phyloP scores from a whole-genome alignment of 1,140 invertebrate genomes.

The Agrypnia vestita region DNA sequence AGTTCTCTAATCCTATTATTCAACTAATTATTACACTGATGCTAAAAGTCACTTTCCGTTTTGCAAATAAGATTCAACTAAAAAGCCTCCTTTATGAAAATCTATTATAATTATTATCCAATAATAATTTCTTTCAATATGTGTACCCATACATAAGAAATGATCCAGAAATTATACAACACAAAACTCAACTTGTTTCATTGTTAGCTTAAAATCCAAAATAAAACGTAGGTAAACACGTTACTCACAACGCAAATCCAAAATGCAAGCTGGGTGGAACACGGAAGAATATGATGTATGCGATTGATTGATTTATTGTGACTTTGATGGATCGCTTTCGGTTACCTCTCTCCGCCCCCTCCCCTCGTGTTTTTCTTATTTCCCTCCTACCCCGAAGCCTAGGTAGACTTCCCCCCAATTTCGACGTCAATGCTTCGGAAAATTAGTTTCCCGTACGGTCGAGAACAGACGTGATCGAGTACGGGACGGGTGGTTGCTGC shows the following conservation, averaged over 20 bases:
- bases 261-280: conserved; percentile 10
- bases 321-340: conserved; percentile 59
- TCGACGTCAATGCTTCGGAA: conserved; percentile 60
- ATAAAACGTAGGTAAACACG: no score
- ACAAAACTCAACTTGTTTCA: no score
- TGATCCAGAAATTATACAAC: no score
- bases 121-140: no score
- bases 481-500: conserved; percentile 32
- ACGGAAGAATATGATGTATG: conserved; percentile 47
- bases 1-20: no score
- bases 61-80: no score
- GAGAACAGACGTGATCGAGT: conserved; percentile 49
- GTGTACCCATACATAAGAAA: no score
- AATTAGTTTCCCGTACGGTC: conserved; percentile 57
- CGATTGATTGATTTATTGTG: conserved; percentile 62
- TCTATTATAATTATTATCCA: no score
- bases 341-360: conserved; percentile 36
- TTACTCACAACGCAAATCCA: not conserved
- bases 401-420: conserved; percentile 43
- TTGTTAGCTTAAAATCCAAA: no score
- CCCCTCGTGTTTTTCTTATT: conserved; percentile 19
- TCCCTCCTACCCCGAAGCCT: conserved; percentile 11
- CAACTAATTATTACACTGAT: no score
- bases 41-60: no score
- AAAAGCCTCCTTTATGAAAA: no score